These are phyloP conservation scores for Tamias sibiricus DNA, from an alignment of 2,113 vertebrate species.

Conservation along the genomic window DNA sequence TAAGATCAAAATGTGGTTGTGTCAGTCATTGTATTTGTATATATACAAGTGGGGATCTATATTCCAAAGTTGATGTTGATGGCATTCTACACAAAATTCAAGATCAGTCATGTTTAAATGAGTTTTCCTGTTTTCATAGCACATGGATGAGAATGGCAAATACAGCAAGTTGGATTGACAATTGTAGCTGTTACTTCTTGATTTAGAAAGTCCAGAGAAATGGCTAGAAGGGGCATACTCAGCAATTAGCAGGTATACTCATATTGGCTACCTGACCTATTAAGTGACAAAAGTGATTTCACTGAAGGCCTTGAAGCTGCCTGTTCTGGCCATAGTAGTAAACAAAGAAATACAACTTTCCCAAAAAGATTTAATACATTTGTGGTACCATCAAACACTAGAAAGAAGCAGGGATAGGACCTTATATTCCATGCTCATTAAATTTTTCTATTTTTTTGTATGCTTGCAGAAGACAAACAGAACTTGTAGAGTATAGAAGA, in stretches of 20 bases:
- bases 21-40: background rate
- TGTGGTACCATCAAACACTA: background rate
- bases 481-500: background rate
- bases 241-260: background rate
- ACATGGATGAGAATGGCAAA: background rate
- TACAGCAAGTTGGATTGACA: background rate
- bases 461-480: background rate
- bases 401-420: background rate
- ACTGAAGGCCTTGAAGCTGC: background rate
- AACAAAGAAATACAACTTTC: background rate
- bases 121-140: background rate
- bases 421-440: background rate
- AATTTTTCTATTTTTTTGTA: background rate
- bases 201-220: background rate
- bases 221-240: background rate
- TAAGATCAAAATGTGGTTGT: background rate
- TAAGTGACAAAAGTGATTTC: background rate
- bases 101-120: background rate
- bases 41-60: background rate
- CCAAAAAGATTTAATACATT: background rate
- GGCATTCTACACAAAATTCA: background rate
- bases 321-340: background rate
- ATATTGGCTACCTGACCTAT: background rate
- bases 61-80: background rate
- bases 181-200: background rate